Percentiles rank a stretch among this genome's conserved stretches.
Evolutionary conservation across 2,888 invertebrate genomes (phyloP).

Genomic region (Eupithecia subumbrata): DNA sequence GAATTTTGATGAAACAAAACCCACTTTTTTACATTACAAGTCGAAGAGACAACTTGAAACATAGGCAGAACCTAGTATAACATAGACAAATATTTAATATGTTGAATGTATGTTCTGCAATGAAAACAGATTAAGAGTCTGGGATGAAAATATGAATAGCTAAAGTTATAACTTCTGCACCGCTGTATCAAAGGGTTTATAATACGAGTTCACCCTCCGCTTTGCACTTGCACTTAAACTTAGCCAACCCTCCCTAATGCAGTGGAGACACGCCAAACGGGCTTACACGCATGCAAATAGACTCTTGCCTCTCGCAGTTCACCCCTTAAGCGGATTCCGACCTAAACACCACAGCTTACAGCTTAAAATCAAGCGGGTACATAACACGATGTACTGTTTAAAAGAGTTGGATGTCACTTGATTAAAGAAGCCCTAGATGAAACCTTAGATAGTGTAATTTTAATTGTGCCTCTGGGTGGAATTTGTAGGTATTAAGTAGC

Average conservation of each 20-base stretch:
- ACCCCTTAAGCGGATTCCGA: slow-evolving; percentile 49
- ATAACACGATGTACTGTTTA: slow-evolving; percentile 42
- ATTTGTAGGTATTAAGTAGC: slow-evolving; percentile 20
- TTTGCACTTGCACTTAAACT: slow-evolving; percentile 37
- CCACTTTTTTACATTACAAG: background rate
- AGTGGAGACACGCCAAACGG: slow-evolving; percentile 57
- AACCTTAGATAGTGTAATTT: slow-evolving; percentile 60
- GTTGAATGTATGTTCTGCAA: background rate
- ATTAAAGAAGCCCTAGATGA: slow-evolving; percentile 77
- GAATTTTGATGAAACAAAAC: background rate
- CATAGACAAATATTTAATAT: background rate
- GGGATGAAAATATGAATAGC: background rate
- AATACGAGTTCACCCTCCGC: slow-evolving; percentile 31
- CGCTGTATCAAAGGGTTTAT: slow-evolving; percentile 23
- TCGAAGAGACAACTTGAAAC: background rate
- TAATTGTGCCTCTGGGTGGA: slow-evolving; percentile 37
- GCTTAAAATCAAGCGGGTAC: slow-evolving; percentile 49
- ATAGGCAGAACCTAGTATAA: background rate
- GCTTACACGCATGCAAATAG: slow-evolving; percentile 65
- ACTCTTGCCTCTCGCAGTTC: slow-evolving; percentile 49
- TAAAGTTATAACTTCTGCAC: slow-evolving; percentile 19
- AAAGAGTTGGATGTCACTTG: slow-evolving; percentile 70
- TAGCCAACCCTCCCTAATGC: slow-evolving; percentile 38
- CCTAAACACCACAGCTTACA: slow-evolving; percentile 51
- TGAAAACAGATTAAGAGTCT: background rate